Evolutionary conservation across 2,797 vertebrate species (phyloP), one percentile per base, ranked within the genome.

Genomic region (Sciurus carolinensis): DNA sequence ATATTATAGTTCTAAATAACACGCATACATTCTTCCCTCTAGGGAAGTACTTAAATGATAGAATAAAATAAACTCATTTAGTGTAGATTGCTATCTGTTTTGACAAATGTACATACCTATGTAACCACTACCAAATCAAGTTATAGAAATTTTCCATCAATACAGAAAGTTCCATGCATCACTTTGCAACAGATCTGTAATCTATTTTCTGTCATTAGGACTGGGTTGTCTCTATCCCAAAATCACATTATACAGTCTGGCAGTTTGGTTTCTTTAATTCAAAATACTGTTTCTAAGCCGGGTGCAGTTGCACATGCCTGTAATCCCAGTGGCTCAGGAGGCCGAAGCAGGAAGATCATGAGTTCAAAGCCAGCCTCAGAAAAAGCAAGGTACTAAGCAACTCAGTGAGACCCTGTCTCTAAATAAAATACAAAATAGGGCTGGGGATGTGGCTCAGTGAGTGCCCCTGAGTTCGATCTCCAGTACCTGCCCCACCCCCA

Each of bases 1-100:
- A 76, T 39, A 76, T 54, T 67, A 73, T 12, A 85, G 36, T 24
- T 89, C n/a, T 92, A 86, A 85, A 75, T 75, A 69, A 89, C 7
- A 67, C 18, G 54, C 3, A 81, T 8, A 1, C 42, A 94, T 64
- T 69, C 73, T 44, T 26, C 24, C 82, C 36, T 90, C 64, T 52
- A 85, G 84, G 5, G 3, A 89, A 84, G 42, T 79, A 62, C 33
- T 47, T 50, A 33, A 91, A 13, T 69, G 15, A 59, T 62, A 42
- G 6, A 52, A 44, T 26, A 85, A 67, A 94, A 89, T 59, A 89
- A 67, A 89, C 12, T 36, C n/a, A 57, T 59, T 80, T 72, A 80
- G 2, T n/a, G 11, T 12, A 66, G 17, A 84, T 28, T 30, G 18
- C 69, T 22, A 64, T 69, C 76, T 80, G 36, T 47, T 71, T 77